phyloP scores from a whole-genome alignment of 1,140 invertebrate species.

The Danaus melanippus region DNA sequence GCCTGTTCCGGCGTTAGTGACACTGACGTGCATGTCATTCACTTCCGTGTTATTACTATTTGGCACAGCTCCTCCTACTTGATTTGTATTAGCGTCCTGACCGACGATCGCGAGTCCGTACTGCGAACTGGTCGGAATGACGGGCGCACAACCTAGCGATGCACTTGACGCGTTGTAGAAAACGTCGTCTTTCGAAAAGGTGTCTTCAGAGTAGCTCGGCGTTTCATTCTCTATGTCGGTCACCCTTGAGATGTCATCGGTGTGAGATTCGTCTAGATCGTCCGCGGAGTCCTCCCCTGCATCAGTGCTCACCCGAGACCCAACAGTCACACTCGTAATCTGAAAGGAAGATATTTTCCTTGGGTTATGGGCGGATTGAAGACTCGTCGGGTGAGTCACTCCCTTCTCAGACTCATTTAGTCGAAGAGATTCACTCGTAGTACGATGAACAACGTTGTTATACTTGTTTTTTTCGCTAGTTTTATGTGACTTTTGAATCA shows the following conservation, averaged over 20 bases:
- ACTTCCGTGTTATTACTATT: slow-evolving; percentile 68
- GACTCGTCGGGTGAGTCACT: slow-evolving; percentile 69
- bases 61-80: slow-evolving; percentile 64
- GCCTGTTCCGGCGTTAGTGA: slow-evolving; percentile 75
- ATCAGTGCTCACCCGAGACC: slow-evolving; percentile 85
- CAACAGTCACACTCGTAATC: slow-evolving; percentile 89
- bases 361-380: slow-evolving; percentile 71
- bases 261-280: slow-evolving; percentile 94
- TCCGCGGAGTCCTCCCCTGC: slow-evolving; percentile 93
- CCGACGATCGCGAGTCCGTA: slow-evolving; percentile 86
- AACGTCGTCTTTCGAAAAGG: slow-evolving; percentile 86
- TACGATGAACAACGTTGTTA: slow-evolving; percentile 80
- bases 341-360: slow-evolving; percentile 93
- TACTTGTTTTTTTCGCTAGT: slow-evolving; percentile 73
- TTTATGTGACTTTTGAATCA: slow-evolving; percentile 74
- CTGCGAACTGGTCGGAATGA: slow-evolving; percentile 87
- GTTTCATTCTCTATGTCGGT: slow-evolving; percentile 89
- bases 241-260: slow-evolving; percentile 86
- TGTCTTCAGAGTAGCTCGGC: slow-evolving; percentile 88
- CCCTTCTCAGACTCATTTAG: slow-evolving; percentile 76
- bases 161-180: slow-evolving; percentile 84
- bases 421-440: slow-evolving; percentile 83
- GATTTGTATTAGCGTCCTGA: slow-evolving; percentile 65
- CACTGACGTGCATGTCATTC: slow-evolving; percentile 76
- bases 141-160: slow-evolving; percentile 82